Conservation (phyloP, 2,797 vertebrate genomes). For the Hoplostethus atlanticus region DNA sequence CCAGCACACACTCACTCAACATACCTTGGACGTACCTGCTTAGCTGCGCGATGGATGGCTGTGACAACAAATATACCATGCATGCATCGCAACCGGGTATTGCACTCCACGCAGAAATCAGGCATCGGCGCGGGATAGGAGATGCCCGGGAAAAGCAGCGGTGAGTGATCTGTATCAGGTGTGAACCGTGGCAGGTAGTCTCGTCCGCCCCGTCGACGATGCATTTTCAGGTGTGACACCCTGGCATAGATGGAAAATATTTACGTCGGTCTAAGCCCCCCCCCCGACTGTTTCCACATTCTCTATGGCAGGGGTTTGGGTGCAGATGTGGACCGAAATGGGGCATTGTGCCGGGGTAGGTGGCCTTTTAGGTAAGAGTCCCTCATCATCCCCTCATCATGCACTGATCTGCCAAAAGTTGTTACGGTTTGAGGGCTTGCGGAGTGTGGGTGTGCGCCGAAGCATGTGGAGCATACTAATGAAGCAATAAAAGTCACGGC, state of each 20-base stretch:
- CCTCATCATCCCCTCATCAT: constrained; percentile 73
- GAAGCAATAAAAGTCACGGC: constrained; percentile 96
- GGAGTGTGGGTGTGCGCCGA: constrained; percentile 79
- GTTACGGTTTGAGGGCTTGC: constrained; percentile 77
- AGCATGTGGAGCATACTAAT: constrained; percentile 94
- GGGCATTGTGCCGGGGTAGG: constrained; percentile 54
- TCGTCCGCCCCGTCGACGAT: background rate
- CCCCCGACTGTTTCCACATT: constrained; percentile 41
- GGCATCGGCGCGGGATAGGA: constrained; percentile 29
- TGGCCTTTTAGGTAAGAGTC: constrained; percentile 69
- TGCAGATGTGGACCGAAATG: constrained; percentile 42
- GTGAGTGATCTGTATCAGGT: constrained; percentile 53
- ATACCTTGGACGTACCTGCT: constrained; percentile 76
- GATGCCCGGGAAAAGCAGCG: constrained; percentile 21
- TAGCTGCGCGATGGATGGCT: constrained; percentile 67
- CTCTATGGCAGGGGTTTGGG: constrained; percentile 30
- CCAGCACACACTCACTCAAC: constrained; percentile 47
- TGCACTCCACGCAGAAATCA: constrained; percentile 37
- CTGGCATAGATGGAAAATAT: constrained; percentile 10
- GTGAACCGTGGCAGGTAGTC: constrained; percentile 40
- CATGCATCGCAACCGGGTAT: constrained; percentile 60
- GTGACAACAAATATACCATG: constrained; percentile 66
- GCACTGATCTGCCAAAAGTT: constrained; percentile 76
- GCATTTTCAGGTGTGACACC: constrained; percentile 20
- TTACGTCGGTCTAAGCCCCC: background rate